A percentile compares a stretch with the other conserved stretches of the same genome.
Evolutionary conservation across 2,797 vertebrate genomes (phyloP).

Genomic region (Rhyacichthys aspro): DNA sequence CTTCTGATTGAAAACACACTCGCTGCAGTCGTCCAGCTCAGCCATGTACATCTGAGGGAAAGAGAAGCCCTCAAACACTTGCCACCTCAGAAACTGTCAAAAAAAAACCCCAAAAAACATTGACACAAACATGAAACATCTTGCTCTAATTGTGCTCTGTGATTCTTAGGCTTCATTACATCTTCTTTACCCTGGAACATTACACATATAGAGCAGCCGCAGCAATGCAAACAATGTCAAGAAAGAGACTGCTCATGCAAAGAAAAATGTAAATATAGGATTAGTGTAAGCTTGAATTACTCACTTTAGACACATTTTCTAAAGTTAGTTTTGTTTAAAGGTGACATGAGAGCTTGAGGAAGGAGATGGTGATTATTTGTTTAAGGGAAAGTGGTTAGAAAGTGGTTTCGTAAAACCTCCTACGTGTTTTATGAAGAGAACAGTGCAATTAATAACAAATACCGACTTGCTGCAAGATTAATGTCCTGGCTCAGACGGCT

Average conservation of each 20-base stretch:
- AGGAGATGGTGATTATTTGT: neutral
- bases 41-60: too few species aligned
- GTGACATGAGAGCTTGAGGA: too few species aligned
- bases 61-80: too few species aligned
- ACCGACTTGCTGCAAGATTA: neutral
- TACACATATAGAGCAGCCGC: neutral
- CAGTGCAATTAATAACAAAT: slow-evolving; percentile 25
- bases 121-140: slow-evolving; percentile 16
- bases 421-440: slow-evolving; percentile 18
- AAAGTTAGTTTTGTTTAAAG: too few species aligned
- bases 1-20: slow-evolving; percentile 1
- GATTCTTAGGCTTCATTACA: neutral
- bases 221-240: neutral
- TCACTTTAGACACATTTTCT: too few species aligned
- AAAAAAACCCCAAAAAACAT: too few species aligned
- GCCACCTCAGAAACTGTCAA: too few species aligned
- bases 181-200: neutral
- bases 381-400: slow-evolving; percentile 5
- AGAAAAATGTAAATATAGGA: slow-evolving; percentile 7
- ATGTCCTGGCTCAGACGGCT: neutral
- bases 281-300: neutral
- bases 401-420: slow-evolving; percentile 36
- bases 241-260: slow-evolving; percentile 11
- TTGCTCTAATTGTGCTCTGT: neutral
- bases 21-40: too few species aligned